These are phyloP conservation scores for Rhombomys opimus DNA, from an alignment of 2,113 vertebrate genomes.

Conservation along the genomic window DNA sequence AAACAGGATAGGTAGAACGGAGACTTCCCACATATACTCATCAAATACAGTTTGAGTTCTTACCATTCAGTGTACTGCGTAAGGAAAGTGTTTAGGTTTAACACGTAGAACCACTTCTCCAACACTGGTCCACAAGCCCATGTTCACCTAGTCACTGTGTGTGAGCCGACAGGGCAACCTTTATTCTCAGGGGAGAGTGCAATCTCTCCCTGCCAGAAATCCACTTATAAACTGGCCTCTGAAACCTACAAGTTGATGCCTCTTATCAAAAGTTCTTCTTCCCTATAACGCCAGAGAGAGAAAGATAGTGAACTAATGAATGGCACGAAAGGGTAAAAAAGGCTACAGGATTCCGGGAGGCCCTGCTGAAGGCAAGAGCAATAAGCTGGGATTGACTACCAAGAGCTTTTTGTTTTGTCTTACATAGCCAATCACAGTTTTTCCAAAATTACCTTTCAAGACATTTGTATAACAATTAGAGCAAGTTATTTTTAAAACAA, in stretches of 20 bases:
- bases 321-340: no score
- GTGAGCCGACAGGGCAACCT: background rate
- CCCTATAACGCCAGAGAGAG: background rate
- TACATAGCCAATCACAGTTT: background rate
- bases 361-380: background rate
- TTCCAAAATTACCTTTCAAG: conserved; percentile 55
- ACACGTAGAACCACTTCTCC: background rate
- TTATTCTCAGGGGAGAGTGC: background rate
- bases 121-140: background rate
- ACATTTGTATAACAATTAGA: background rate
- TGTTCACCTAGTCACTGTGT: background rate
- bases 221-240: background rate
- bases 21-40: background rate
- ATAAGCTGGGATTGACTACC: background rate
- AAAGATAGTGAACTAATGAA: background rate
- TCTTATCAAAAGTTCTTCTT: conserved; percentile 20
- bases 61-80: background rate
- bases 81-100: background rate
- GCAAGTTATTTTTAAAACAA: background rate
- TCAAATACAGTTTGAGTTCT: conserved; percentile 16
- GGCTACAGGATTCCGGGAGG: no score
- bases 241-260: background rate
- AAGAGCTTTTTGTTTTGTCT: background rate
- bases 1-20: background rate
- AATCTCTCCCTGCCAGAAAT: conserved; percentile 17